Evolutionary conservation across 1,140 invertebrate genomes (phyloP), one percentile per base, ranked within the genome.

Genomic region (Nymphalis io): DNA sequence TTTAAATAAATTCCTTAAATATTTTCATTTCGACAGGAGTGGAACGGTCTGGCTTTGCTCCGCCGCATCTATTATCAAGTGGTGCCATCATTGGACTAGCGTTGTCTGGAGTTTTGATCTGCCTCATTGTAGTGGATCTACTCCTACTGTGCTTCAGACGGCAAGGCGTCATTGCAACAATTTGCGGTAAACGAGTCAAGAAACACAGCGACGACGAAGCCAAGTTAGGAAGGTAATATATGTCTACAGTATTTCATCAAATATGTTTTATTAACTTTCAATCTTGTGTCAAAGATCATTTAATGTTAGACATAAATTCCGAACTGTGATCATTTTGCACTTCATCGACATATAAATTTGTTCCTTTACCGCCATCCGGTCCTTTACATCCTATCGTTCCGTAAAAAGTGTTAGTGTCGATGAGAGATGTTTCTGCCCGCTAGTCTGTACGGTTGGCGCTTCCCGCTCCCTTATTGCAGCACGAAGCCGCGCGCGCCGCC

Each of bases 361-460:
- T 74, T 75, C 57, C 68, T 51, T 70, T 64, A 63, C 60, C 61
- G 21, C 58, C 20, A n/a, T 57, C 59, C 33, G 16, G 12, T 76
- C 76, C 69, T 59, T 73, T 72, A 33, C 75, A 44, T 74, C 58
- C 64, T 76, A 68, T 74, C 42, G 40, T 20, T 71, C 60, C 67
- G 18, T 64, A 51, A 64, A 68, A 82, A 83, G 82, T 85, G 81
- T 85, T 88, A 87, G 84, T 90, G 85, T 90, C 89, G 89, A 88
- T 91, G 87, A 90, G 88, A 91, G 88, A 90, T 91, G 85, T 91
- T 91, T 90, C 88, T 91, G 87, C 85, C 92, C 94, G 94, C 94
- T 95, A 97, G 96, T 96, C 94, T 96, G 94, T 96, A 96, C 94
- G 95, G 96, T 95, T 97, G 96, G 96, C 95, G 96, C 93, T 97